Conservation (phyloP, 2,113 vertebrate species). For the Aptenodytes forsteri region DNA sequence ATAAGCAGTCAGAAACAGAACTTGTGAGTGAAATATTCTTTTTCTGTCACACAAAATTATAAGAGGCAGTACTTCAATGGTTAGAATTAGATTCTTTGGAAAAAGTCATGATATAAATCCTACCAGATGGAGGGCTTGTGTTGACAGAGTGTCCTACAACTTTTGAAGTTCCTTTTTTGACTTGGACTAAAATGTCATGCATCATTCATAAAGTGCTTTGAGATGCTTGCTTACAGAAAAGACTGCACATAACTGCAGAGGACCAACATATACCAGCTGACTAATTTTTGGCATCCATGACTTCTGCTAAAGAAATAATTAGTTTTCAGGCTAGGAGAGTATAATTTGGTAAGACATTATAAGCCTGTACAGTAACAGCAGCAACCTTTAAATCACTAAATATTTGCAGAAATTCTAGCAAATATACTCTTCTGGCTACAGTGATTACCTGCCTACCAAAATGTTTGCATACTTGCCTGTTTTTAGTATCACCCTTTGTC, state of each 20-base stretch:
- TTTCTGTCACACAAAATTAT: background rate
- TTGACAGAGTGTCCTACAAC: background rate
- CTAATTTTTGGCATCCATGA: background rate
- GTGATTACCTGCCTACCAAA: slow-evolving; percentile 30
- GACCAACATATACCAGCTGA: background rate
- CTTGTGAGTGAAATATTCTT: background rate
- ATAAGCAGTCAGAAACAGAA: background rate
- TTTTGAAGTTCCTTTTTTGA: background rate
- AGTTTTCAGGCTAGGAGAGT: background rate
- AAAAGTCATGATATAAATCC: background rate
- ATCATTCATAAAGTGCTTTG: background rate
- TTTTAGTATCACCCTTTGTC: slow-evolving; percentile 9
- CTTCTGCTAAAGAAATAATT: background rate
- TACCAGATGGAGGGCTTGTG: background rate
- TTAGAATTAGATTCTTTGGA: background rate
- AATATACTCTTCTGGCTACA: slow-evolving; percentile 52
- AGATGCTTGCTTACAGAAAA: background rate
- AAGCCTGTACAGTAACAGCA: slow-evolving; percentile 31
- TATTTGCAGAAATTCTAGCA: slow-evolving; percentile 57
- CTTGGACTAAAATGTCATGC: background rate
- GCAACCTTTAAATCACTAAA: slow-evolving; percentile 58
- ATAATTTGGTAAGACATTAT: background rate
- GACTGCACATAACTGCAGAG: background rate
- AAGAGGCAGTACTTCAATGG: background rate
- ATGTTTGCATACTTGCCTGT: slow-evolving; percentile 41